Conservation (phyloP, 1,140 invertebrate genomes). For the Sitophilus oryzae region DNA sequence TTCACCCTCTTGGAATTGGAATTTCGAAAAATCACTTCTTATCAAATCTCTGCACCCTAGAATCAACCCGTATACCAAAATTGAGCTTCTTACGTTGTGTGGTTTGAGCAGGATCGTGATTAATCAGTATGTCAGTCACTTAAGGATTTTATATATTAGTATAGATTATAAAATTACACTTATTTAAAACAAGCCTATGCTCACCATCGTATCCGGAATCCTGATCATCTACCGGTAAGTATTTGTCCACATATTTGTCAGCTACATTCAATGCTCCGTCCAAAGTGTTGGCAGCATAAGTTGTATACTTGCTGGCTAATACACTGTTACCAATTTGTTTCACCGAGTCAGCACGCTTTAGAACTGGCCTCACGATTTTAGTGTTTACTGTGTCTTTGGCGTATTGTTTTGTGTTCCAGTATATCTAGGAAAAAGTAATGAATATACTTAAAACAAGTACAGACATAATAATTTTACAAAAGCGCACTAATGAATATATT, state of each 20-base stretch:
- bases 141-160: too few species aligned
- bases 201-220: constrained; percentile 20
- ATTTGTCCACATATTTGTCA: constrained; percentile 74
- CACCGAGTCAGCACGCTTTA: constrained; percentile 69
- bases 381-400: constrained; percentile 50
- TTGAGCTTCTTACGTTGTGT: too few species aligned
- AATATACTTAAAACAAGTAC: constrained; percentile 5
- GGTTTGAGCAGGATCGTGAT: too few species aligned
- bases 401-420: constrained; percentile 68
- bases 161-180: too few species aligned
- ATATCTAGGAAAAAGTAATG: constrained; percentile 53
- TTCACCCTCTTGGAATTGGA: too few species aligned
- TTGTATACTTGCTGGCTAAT: constrained; percentile 59
- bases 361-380: constrained; percentile 58
- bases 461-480: background rate
- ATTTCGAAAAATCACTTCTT: too few species aligned
- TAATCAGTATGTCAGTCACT: too few species aligned
- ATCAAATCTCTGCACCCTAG: too few species aligned
- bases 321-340: constrained; percentile 64
- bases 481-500: too few species aligned
- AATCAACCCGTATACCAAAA: too few species aligned
- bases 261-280: constrained; percentile 67
- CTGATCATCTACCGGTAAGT: constrained; percentile 59
- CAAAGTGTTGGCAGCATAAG: constrained; percentile 60
- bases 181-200: too few species aligned